phyloP scores from a whole-genome alignment of 2,888 invertebrate species.

The Pterostichus madidus region DNA sequence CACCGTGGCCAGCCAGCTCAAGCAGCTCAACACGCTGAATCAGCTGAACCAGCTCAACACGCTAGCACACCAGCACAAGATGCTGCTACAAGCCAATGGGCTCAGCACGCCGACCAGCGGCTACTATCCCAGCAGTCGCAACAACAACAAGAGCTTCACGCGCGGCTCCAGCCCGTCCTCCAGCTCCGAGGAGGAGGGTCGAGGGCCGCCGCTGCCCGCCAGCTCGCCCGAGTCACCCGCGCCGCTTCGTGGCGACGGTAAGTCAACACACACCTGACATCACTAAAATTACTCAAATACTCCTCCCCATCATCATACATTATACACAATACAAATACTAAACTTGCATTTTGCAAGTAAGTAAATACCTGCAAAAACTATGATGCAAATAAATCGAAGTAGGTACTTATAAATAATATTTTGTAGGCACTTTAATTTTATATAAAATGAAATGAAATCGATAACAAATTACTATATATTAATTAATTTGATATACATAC shows the following conservation, averaged over 20 bases:
- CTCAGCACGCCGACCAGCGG: constrained; percentile 65
- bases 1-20: constrained; percentile 75
- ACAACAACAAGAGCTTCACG: constrained; percentile 74
- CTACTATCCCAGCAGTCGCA: constrained; percentile 74
- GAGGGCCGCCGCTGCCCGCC: constrained; percentile 75
- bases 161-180: constrained; percentile 75
- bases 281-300: constrained; percentile 12
- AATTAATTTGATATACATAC: constrained; percentile 19
- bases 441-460: too few relatives aligned
- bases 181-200: constrained; percentile 78
- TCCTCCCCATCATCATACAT: too few relatives aligned
- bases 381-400: too few relatives aligned
- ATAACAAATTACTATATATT: neutral
- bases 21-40: constrained; percentile 74
- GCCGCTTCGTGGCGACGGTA: constrained; percentile 76
- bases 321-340: too few relatives aligned
- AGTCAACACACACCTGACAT: constrained; percentile 69
- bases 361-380: too few relatives aligned
- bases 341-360: too few relatives aligned
- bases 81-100: constrained; percentile 75
- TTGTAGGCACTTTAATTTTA: too few relatives aligned
- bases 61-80: constrained; percentile 74
- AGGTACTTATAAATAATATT: too few relatives aligned
- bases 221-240: constrained; percentile 75
- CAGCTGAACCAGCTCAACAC: constrained; percentile 74